Conservation (phyloP, 2,888 invertebrate species). For the Ormia ochracea region DNA sequence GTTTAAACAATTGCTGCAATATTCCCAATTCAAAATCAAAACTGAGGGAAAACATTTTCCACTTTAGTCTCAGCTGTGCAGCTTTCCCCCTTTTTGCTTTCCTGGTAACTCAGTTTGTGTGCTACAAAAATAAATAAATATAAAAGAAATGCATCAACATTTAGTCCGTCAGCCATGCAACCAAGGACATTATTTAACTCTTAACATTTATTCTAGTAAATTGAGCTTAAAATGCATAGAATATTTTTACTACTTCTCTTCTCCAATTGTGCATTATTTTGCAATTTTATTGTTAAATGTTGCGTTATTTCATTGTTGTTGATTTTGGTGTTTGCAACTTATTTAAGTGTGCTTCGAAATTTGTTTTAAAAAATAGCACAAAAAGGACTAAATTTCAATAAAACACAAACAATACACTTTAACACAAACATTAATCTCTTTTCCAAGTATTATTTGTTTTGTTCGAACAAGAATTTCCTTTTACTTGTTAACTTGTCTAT, state of each 20-base stretch:
- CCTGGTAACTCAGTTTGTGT: conserved; percentile 4
- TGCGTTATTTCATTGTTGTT: conserved; percentile 22
- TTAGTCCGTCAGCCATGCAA: conserved; percentile 48
- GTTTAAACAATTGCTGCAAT: background rate
- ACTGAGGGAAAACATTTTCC: background rate
- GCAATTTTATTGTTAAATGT: conserved; percentile 58
- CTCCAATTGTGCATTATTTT: conserved; percentile 52
- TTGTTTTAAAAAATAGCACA: conserved; percentile 32
- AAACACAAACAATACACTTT: background rate
- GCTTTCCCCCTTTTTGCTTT: background rate
- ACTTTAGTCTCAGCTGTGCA: background rate
- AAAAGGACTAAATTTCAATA: background rate
- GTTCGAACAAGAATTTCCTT: no score
- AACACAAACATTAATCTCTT: no score
- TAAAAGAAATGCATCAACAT: conserved; percentile 16
- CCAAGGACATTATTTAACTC: conserved; percentile 58
- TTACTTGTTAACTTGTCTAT: no score
- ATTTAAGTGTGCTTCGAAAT: conserved; percentile 1
- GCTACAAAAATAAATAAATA: conserved; percentile 18
- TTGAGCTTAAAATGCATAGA: conserved; percentile 54
- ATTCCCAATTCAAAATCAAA: conserved; percentile 2
- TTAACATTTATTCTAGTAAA: conserved; percentile 60
- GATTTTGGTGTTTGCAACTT: background rate
- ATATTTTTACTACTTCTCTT: conserved; percentile 33
- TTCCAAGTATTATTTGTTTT: no score